phyloP scores from a whole-genome alignment of 1,140 invertebrate species.

The Leptoteleia sp. region DNA sequence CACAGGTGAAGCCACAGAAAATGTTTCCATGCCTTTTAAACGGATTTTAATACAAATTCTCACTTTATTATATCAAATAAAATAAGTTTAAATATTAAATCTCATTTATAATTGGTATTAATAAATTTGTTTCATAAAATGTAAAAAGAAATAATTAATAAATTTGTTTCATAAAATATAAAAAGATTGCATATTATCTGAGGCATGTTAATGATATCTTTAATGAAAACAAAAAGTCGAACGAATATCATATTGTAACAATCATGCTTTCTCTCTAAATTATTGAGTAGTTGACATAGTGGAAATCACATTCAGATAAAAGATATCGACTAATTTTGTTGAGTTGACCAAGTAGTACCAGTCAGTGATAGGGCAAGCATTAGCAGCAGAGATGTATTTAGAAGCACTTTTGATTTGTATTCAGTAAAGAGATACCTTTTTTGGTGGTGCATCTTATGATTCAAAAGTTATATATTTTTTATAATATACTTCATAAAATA shows the following conservation, averaged over 20 bases:
- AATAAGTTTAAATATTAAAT: too few species aligned
- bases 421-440: slow-evolving; percentile 42
- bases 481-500: too few species aligned
- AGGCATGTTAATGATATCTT: background rate
- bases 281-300: slow-evolving; percentile 33
- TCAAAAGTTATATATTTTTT: too few species aligned
- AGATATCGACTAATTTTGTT: slow-evolving; percentile 67
- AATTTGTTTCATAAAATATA: too few species aligned
- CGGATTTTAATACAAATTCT: too few species aligned
- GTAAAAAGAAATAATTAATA: too few species aligned
- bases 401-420: slow-evolving; percentile 51
- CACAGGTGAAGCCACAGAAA: too few species aligned
- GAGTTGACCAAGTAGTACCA: slow-evolving; percentile 73
- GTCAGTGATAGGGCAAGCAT: slow-evolving; percentile 72
- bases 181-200: too few species aligned
- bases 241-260: background rate
- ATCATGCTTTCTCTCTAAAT: slow-evolving; percentile 12
- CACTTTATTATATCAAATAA: too few species aligned
- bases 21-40: too few species aligned
- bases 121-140: too few species aligned
- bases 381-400: slow-evolving; percentile 53
- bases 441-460: slow-evolving; percentile 57
- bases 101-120: too few species aligned
- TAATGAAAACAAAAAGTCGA: background rate
- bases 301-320: slow-evolving; percentile 16